Evolutionary conservation across 2,113 vertebrate species (phyloP).

Genomic region (Axis porcinus): DNA sequence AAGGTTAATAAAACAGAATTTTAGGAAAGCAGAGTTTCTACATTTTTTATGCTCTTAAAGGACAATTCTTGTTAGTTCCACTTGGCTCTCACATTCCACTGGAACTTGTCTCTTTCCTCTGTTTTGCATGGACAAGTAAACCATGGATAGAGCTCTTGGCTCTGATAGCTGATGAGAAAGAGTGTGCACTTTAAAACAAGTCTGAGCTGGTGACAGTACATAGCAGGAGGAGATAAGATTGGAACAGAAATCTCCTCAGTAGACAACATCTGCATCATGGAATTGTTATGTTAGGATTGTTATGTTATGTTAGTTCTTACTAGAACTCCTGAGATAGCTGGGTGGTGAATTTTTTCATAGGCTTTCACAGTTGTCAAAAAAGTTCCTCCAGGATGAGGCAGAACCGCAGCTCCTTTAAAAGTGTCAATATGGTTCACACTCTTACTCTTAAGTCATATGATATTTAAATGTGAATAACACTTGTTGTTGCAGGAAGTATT

Average conservation of each 20-base stretch:
- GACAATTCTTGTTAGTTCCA: slow-evolving; percentile 38
- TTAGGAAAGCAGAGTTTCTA: slow-evolving; percentile 66
- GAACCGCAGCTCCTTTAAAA: neutral
- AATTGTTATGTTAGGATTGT: neutral
- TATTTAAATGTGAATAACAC: neutral
- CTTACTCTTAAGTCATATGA: neutral
- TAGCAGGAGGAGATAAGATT: neutral
- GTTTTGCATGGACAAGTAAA: neutral
- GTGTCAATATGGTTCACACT: neutral
- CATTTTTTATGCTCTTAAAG: slow-evolving; percentile 61
- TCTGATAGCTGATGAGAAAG: neutral
- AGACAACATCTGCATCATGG: neutral
- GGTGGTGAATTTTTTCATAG: neutral
- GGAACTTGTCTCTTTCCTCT: neutral
- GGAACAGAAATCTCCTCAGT: neutral
- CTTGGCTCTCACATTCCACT: slow-evolving; percentile 37
- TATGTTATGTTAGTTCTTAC: neutral
- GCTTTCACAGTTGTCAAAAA: neutral
- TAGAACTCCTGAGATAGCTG: neutral
- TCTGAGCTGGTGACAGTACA: neutral
- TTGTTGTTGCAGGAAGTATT: neutral
- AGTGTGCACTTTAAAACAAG: neutral
- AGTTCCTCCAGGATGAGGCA: neutral
- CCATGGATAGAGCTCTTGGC: neutral
- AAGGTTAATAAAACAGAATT: slow-evolving; percentile 80